Conservation (phyloP, 2,113 vertebrate genomes). For the Pycnonotus jocosus region DNA sequence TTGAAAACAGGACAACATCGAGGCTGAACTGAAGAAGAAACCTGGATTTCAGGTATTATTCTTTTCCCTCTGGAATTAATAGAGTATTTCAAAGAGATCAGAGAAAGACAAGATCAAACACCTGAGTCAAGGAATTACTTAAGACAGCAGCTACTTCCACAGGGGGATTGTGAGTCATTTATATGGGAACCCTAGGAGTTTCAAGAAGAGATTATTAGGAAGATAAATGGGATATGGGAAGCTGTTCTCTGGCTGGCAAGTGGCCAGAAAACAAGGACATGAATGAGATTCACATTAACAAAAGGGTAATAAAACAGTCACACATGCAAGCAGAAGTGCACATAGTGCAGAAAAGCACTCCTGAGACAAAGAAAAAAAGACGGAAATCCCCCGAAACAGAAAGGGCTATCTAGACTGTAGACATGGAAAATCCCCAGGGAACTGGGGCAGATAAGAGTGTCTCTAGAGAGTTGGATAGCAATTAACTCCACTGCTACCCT, state of each 20-base stretch:
- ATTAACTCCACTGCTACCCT: neutral
- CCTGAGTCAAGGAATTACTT: neutral
- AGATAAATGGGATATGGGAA: neutral
- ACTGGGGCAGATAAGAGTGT: neutral
- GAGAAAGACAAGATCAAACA: neutral
- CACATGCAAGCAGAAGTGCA: neutral
- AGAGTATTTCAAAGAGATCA: neutral
- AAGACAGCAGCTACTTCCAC: neutral
- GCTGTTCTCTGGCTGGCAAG: neutral
- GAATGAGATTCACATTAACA: neutral
- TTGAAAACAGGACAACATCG: neutral
- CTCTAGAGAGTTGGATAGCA: neutral
- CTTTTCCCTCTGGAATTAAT: neutral
- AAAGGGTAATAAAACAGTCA: neutral
- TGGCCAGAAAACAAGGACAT: neutral
- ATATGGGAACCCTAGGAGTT: neutral
- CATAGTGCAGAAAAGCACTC: neutral
- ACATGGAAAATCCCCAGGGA: neutral
- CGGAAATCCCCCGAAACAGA: neutral
- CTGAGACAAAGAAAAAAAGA: neutral
- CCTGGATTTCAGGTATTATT: neutral
- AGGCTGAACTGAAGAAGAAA: neutral
- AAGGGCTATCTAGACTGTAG: neutral
- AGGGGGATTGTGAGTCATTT: neutral
- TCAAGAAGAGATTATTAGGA: neutral